Evolutionary conservation across 2,888 invertebrate species (phyloP), one percentile per base, ranked within the genome.

Genomic region (Selenia dentaria): DNA sequence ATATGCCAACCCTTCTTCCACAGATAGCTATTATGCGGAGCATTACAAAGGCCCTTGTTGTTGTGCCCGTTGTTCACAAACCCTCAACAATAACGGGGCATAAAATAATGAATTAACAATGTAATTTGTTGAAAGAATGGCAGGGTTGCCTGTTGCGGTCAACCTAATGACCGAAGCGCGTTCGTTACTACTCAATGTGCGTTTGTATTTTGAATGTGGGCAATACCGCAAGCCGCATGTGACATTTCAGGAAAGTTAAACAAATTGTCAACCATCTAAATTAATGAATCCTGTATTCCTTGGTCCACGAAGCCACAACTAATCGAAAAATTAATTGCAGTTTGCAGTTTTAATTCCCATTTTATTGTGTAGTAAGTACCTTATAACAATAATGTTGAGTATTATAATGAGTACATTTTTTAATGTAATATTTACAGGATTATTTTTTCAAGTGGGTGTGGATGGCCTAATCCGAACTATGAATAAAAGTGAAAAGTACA

Each of bases 101-200:
- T 49, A 36, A 57, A 60, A 66, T 67, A 69, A 73, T 70, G 64
- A 71, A 74, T 70, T 61, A 68, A 66, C 64, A 63, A 67, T 65
- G 69, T 72, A 74, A 75, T 78, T 76, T 71, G 64, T 64, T 40
- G 48, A 62, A 67, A 64, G 59, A 62, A 67, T 56, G 55, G 56
- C 51, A 40, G 58, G 47, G 46, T 51, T 58, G 65, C 45, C 47
- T 56, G 54, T 51, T 55, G 73, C 59, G 74, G 72, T 66, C 42
- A 45, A 54, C 66, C 62, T 74, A 74, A 74, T 65, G 74, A 65
- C 64, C 65, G 47, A 51, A 62, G 54, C 62, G 51, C 62, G 62
- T 22, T 22, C 8, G 8, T 61, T 59, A 54, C 61, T 62, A 55
- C 57, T 62, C 67, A 61, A 59, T 66, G 66, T 62, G 33, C 36